Percentiles rank a stretch among this genome's conserved stretches.
phyloP scores from a whole-genome alignment of 2,797 vertebrate genomes.

The Acrossocheilus fasciatus region DNA sequence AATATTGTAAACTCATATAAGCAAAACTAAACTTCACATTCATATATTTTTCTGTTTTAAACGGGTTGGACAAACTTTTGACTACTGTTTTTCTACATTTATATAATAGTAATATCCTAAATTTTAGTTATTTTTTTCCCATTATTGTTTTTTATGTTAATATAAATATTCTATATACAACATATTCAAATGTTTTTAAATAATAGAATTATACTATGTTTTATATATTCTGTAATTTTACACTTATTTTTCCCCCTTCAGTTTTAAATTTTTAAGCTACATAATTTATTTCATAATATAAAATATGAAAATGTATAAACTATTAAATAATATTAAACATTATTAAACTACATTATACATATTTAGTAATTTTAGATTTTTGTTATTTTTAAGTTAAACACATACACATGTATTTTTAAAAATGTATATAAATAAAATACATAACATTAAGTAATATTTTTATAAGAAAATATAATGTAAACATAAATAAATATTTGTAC shows the following conservation, averaged over 20 bases:
- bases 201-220: background rate
- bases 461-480: background rate
- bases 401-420: background rate
- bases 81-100: background rate
- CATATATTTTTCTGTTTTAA: background rate
- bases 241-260: background rate
- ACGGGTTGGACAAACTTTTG: background rate
- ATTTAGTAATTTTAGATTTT: background rate
- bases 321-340: no score
- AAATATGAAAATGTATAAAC: no score
- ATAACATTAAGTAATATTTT: background rate
- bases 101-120: background rate
- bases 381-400: background rate
- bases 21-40: background rate
- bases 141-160: no score
- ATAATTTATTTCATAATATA: no score
- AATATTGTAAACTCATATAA: background rate
- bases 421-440: background rate
- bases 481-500: background rate
- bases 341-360: no score
- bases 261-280: background rate
- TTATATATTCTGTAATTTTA: background rate
- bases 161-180: no score
- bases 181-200: background rate
- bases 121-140: background rate